Base-by-base conservation (phyloP, 92 coral and sea anemone species). In the Siderastrea siderea region DNA sequence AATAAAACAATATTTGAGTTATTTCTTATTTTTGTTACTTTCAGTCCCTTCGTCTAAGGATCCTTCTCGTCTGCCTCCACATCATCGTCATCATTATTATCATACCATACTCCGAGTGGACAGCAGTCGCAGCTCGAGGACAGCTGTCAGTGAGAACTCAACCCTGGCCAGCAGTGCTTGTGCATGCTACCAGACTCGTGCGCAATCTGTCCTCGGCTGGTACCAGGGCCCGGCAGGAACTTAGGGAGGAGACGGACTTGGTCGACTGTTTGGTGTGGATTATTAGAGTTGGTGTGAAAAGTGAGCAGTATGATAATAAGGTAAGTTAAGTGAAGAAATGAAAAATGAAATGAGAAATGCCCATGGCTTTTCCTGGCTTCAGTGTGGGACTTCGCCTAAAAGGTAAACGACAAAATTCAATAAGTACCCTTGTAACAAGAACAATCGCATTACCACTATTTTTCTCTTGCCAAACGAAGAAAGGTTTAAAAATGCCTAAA, bases 191-290 rank as follows among this genome's bases (percentile, higher is more conserved):
- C 13, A 83, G 99, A 64, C 96, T 97, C 68, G 89, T 97, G 64
- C 92, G 99, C 83, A 97, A 97, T 66, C 83, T 97, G 80, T 97
- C 99, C 5, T 97, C 99, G 44, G 98, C 99, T 58, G 99, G 99
- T 38, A 74, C 84, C 82, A 95, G 93, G 46, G 98, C 99, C 6
- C 93, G 99, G 52, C 93, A 97, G 79, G 95, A 93, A 64, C 85
- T 97, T 81, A 94, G 99, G 51, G 92, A 91, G 57, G 99, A 96
- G 93, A 98, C 83, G 81, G 86, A 84, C 81, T 87, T 96, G 85
- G 93, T 94, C 78, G 99, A 88, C 84, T 97, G 95, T 75, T 74
- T 94, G 75, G 97, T 92, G 75, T 97, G 94, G 99, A 97, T 91
- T 68, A 83, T 88, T 43, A 89, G 96, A 89, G 87, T 90, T 70